Evolutionary conservation across 2,113 vertebrate genomes (phyloP).

Genomic region (Pseudopipra pipra): DNA sequence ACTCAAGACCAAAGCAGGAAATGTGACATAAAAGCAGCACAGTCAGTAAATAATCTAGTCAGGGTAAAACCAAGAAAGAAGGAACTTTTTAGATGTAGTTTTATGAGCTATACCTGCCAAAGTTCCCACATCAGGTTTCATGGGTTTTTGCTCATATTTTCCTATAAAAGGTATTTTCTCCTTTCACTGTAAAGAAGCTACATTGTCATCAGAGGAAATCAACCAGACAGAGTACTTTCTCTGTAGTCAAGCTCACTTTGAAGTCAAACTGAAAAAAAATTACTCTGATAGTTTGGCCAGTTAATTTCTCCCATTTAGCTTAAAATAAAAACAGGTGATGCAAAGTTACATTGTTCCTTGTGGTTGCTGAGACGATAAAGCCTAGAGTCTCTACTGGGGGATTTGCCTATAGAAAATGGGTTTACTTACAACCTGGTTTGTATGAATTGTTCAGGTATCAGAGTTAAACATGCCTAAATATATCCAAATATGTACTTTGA

Average conservation of each 20-base stretch:
- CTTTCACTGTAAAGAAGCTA: not conserved
- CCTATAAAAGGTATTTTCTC: not conserved
- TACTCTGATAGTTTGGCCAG: not conserved
- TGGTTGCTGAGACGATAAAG: not conserved
- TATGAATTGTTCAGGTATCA: not conserved
- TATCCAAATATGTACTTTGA: not conserved
- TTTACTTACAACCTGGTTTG: not conserved
- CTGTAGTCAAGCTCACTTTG: not conserved
- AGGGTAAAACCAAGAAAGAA: slow-evolving; percentile 12
- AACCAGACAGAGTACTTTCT: not conserved
- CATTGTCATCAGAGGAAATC: not conserved
- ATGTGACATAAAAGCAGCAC: not conserved
- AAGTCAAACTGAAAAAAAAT: not conserved
- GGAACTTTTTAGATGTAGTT: not conserved
- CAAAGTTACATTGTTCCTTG: not conserved
- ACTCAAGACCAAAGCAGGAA: not conserved
- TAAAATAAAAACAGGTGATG: not conserved
- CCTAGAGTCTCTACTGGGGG: not conserved
- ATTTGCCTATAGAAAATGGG: not conserved
- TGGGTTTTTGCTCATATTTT: slow-evolving; percentile 14
- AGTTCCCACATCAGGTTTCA: not conserved
- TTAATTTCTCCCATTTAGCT: not conserved
- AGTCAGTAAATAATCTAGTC: not conserved
- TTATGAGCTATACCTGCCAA: not conserved
- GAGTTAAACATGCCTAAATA: not conserved